phyloP scores from a whole-genome alignment of 1,140 invertebrate genomes.

The Rhysida immarginata region DNA sequence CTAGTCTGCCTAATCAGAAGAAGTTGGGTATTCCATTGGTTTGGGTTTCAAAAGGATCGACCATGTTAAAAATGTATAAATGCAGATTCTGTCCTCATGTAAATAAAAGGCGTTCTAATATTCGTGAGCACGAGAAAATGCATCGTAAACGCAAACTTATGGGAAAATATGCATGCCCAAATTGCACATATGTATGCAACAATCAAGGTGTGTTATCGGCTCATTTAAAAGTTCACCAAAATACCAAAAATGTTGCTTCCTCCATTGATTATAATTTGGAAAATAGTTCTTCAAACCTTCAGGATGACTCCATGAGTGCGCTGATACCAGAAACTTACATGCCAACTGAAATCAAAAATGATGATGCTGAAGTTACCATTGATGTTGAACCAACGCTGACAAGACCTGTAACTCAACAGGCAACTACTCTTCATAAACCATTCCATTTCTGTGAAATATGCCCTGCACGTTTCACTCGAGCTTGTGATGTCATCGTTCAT shows the following conservation, averaged over 20 bases:
- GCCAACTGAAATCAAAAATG: too few relatives aligned
- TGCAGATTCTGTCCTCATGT: slow-evolving; percentile 71
- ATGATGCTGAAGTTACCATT: too few relatives aligned
- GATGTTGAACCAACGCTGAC: too few relatives aligned
- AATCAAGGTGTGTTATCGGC: slow-evolving; percentile 54
- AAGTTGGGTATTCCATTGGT: slow-evolving; percentile 42
- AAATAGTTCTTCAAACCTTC: too few relatives aligned
- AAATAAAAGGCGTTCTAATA: slow-evolving; percentile 48
- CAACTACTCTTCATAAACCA: background rate
- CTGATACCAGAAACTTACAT: too few relatives aligned
- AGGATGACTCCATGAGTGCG: slow-evolving; percentile 6
- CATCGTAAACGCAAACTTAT: slow-evolving; percentile 39
- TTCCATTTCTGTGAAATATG: slow-evolving; percentile 40
- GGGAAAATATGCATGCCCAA: slow-evolving; percentile 39
- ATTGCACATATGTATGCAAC: slow-evolving; percentile 66
- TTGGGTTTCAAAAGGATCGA: slow-evolving; percentile 51
- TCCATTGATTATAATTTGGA: background rate
- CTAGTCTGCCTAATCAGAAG: slow-evolving; percentile 9
- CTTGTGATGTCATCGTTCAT: slow-evolving; percentile 50
- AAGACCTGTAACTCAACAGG: background rate
- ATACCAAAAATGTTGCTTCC: background rate
- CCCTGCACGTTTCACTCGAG: slow-evolving; percentile 51
- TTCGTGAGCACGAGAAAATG: slow-evolving; percentile 73
- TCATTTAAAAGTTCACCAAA: slow-evolving; percentile 58
- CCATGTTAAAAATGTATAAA: slow-evolving; percentile 67